Base-by-base conservation (phyloP, 2,797 vertebrate species). In the Apodemus agrarius region DNA sequence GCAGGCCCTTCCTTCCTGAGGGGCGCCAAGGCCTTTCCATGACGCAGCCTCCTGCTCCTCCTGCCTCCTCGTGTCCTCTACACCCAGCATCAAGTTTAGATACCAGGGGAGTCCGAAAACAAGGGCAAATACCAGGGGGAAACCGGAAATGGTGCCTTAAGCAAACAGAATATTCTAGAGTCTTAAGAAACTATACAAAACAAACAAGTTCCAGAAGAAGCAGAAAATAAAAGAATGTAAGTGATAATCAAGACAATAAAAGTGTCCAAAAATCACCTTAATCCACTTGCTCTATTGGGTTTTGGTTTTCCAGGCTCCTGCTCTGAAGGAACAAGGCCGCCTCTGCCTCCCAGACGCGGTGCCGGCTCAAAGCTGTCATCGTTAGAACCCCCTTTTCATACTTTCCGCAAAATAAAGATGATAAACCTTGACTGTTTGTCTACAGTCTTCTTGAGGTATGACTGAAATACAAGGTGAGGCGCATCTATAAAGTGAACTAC, bases 1-100 rank as follows among this genome's bases (percentile, higher is more conserved):
- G 90, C 93, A 92, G 92, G 96, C 86, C 95, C 97, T 97, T 97
- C 97, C 97, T 97, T 97, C 97, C 97, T 96, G 93, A 96, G 94
- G 92, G 93, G 90, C 29, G 93, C 95, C 95, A 98, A 97, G 97
- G 93, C 91, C 95, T 94, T 98, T 97, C 97, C 96, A 87, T 97
- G 97, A 97, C 95, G 96, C 92, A 96, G 93, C 90, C 91, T 97
- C 92, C 79, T 52, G 76, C 79, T 83, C 52, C 90, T 75, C 93
- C 49, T 43, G 83, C 81, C 61, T 65, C 63, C n/a, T 40, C 69
- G 4, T 8, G 21, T 74, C 90, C 83, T 72, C 85, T 29, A 1
- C 4, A 37, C 57, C 61, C 78, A 31, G 65, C 67, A 92, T n/a
- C 61, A 78, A 89, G n/a, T 65, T 29, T 21, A 96, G 46, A 78